Evolutionary conservation across 2,888 invertebrate species (phyloP), one percentile per base, ranked within the genome.

Genomic region (Drosophila barbarae): DNA sequence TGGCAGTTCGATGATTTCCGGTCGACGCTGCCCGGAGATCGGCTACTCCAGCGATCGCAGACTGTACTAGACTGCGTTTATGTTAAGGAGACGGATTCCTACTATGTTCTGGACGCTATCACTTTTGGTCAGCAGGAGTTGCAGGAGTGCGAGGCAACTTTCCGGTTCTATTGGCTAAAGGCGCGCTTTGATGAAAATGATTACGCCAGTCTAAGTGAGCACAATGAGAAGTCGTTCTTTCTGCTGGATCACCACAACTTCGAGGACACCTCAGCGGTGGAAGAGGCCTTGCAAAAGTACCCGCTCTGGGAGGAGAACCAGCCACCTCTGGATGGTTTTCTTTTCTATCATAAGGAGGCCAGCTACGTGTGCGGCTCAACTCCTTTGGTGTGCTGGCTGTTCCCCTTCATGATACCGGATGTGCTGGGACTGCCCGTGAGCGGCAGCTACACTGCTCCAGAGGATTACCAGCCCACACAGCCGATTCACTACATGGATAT

Each of bases 371-470:
- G 93, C 53, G 96, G 96, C 3, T 89, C 91, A 50, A 96, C 97
- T 0, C 98, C 98, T 0, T 90, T 99, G 9, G 96, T 98, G 2
- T 94, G 95, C 2, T 99, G 98, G 98, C 90, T 99, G 2, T 96
- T 94, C 86, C 92, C 95, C 0, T 97, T 92, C 87, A 98, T 98
- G 98, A 86, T 98, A 9, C 92, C 93, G 1, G 96, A 97, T 90
- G 90, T 96, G 6, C 64, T 89, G 2, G 70, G 72, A 1, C 49
- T 84, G 18, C 12, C 71, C 0, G 90, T 93, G 0, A 88, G 91
- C 66, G 52, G 78, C 13, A 74, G 66, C 4, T 92, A 92, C 76
- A 35, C 73, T 42, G 90, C 87, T 68, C 93, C 93, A 0, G 47
- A 64, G 0, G 87, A 90, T 73, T 93, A 93, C 76, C 38, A 54